Evolutionary conservation across 1,140 invertebrate genomes (phyloP).

Genomic region (Drosophila sturtevanti): DNA sequence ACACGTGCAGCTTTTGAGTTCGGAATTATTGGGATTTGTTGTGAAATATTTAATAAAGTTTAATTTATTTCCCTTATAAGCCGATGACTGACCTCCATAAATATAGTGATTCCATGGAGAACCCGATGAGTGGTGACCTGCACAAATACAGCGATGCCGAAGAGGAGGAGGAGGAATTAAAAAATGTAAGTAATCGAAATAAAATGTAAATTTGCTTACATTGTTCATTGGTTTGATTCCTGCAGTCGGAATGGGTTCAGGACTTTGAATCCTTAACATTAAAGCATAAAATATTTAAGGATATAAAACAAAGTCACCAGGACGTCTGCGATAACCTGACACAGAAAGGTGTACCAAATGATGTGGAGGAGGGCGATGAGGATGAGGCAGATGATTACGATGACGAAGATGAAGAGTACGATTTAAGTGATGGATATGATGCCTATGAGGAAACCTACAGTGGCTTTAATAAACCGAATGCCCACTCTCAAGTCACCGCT

Average conservation of each 20-base stretch:
- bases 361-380: slow-evolving; percentile 40
- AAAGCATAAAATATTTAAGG: slow-evolving; percentile 56
- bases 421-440: slow-evolving; percentile 71
- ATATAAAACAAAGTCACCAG: slow-evolving; percentile 49
- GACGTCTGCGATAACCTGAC: slow-evolving; percentile 46
- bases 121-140: slow-evolving; percentile 44
- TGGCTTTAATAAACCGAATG: slow-evolving; percentile 71
- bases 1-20: slow-evolving; percentile 32
- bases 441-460: slow-evolving; percentile 78
- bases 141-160: slow-evolving; percentile 79
- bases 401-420: slow-evolving; percentile 65
- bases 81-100: neutral
- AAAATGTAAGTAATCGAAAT: slow-evolving; percentile 35
- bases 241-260: slow-evolving; percentile 58
- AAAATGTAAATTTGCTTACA: neutral
- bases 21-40: slow-evolving; percentile 6
- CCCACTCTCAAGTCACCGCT: slow-evolving; percentile 58
- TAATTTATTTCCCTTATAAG: neutral
- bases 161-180: slow-evolving; percentile 60
- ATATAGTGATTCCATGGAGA: neutral
- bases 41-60: slow-evolving; percentile 21
- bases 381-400: slow-evolving; percentile 25
- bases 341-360: slow-evolving; percentile 28
- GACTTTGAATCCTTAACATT: slow-evolving; percentile 70
- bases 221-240: neutral